Base-by-base conservation (phyloP, 2,888 invertebrate species). In the Labia minor region DNA sequence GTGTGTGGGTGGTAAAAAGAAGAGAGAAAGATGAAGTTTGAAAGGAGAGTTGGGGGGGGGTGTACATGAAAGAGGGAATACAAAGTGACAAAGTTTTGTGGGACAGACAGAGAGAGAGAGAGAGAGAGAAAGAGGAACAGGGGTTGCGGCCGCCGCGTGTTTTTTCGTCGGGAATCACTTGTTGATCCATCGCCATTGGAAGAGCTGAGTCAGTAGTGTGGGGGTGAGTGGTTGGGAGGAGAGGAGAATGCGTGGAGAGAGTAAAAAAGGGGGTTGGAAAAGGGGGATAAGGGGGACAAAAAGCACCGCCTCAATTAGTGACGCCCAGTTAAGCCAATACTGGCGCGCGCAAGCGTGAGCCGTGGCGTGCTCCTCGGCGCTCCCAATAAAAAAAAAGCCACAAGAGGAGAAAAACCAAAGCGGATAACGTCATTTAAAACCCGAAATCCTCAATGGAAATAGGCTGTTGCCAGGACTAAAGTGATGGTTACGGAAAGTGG, bases 221-320 rank as follows among this genome's bases (percentile, higher is more conserved):
- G 26, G 26, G 26, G 26, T 6, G 4, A 8, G 26, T 8, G 26
- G 26, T 26, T 3, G 26, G 26, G 26, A 26, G 4, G 26, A 26
- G 26, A 8, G n/a, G n/a, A n/a, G n/a, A n/a, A n/a, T n/a, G n/a
- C n/a, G n/a, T n/a, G n/a, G n/a, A n/a, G n/a, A n/a, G n/a, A n/a
- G n/a, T n/a, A n/a, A n/a, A n/a, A n/a, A n/a, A 26, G 4, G 26
- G 26, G 26, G 26, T 26, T 8, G 26, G 49, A 14, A 14, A 49
- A 4, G 49, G 49, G 6, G n/a, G 16, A 14, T 11, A 11, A 49
- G 8, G 49, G 26, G 49, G 49, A 14, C 49, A 49, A 49, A 49
- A 49, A 49, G 49, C 49, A 49, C 49, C 49, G 49, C 69, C 69
- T 69, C 69, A 70, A 70, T 69, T 67, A 67, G 69, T 68, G 63